These are phyloP conservation scores for Thunnus maccoyii DNA, from an alignment of 2,113 vertebrate genomes.

Conservation along the genomic window DNA sequence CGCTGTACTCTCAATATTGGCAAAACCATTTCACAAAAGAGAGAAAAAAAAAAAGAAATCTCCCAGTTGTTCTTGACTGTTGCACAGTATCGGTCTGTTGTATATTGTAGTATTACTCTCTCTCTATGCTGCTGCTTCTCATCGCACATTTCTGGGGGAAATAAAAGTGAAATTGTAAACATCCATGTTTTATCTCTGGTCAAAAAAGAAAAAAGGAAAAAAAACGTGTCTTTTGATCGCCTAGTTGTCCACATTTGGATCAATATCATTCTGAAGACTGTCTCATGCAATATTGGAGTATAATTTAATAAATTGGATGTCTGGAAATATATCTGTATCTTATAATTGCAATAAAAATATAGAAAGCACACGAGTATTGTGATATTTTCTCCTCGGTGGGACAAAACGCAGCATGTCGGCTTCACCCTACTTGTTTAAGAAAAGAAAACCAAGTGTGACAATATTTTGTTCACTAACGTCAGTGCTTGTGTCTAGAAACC, in stretches of 20 bases:
- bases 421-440: too few species aligned
- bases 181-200: slow-evolving; percentile 73
- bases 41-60: slow-evolving; percentile 32
- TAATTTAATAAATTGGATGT: slow-evolving; percentile 86
- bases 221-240: slow-evolving; percentile 66
- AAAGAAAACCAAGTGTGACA: too few species aligned
- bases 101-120: slow-evolving; percentile 79
- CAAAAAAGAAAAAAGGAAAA: slow-evolving; percentile 12
- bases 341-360: slow-evolving; percentile 88
- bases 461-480: too few species aligned
- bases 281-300: slow-evolving; percentile 83
- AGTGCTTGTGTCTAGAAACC: too few species aligned
- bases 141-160: slow-evolving; percentile 72
- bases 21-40: slow-evolving; percentile 58
- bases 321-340: slow-evolving; percentile 86
- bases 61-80: slow-evolving; percentile 74
- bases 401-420: too few species aligned
- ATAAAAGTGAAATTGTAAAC: slow-evolving; percentile 61
- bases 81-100: slow-evolving; percentile 81
- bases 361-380: slow-evolving; percentile 65
- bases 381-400: background rate
- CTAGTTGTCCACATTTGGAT: slow-evolving; percentile 79
- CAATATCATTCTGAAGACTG: slow-evolving; percentile 77
- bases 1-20: slow-evolving; percentile 57
- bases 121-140: slow-evolving; percentile 80